Conservation (phyloP, 2,888 invertebrate species). For the Drosophila pullipes region DNA sequence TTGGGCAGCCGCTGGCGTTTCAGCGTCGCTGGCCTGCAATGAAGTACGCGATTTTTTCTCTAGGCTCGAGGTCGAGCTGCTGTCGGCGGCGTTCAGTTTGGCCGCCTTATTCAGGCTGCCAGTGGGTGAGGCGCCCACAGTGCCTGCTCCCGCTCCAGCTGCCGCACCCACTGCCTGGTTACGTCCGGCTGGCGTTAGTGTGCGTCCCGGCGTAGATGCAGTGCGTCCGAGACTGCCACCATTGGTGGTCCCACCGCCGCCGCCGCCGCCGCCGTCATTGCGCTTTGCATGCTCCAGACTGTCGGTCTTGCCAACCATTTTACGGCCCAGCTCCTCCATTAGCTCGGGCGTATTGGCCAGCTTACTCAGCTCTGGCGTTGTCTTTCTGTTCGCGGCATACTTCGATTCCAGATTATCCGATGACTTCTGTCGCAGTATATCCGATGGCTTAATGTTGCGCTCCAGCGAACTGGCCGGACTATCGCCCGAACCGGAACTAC, state of each 20-base stretch:
- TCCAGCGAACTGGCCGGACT: conserved; percentile 85
- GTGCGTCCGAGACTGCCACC: conserved; percentile 84
- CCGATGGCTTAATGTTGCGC: conserved; percentile 85
- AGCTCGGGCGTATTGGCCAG: conserved; percentile 83
- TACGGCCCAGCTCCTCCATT: conserved; percentile 85
- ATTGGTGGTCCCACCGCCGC: conserved; percentile 21
- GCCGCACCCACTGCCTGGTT: conserved; percentile 9
- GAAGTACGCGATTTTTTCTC: conserved; percentile 82
- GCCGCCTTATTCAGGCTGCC: conserved; percentile 82
- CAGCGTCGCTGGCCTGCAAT: conserved; percentile 76
- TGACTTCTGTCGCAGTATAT: conserved; percentile 85
- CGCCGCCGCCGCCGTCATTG: conserved; percentile 59
- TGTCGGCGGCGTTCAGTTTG: conserved; percentile 78
- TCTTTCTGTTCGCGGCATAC: conserved; percentile 83
- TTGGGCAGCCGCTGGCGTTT: conserved; percentile 46
- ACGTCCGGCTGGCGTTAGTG: conserved; percentile 60
- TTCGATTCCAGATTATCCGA: conserved; percentile 85
- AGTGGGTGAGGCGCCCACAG: conserved; percentile 84
- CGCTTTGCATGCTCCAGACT: conserved; percentile 84
- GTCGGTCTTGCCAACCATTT: conserved; percentile 84
- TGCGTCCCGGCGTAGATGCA: conserved; percentile 67
- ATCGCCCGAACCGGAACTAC: conserved; percentile 78
- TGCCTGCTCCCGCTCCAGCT: conserved; percentile 1
- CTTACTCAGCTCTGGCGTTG: conserved; percentile 84
- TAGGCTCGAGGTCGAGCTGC: conserved; percentile 82